These are phyloP conservation scores for Thereva unica DNA, from an alignment of 2,888 invertebrate species.

Conservation along the genomic window DNA sequence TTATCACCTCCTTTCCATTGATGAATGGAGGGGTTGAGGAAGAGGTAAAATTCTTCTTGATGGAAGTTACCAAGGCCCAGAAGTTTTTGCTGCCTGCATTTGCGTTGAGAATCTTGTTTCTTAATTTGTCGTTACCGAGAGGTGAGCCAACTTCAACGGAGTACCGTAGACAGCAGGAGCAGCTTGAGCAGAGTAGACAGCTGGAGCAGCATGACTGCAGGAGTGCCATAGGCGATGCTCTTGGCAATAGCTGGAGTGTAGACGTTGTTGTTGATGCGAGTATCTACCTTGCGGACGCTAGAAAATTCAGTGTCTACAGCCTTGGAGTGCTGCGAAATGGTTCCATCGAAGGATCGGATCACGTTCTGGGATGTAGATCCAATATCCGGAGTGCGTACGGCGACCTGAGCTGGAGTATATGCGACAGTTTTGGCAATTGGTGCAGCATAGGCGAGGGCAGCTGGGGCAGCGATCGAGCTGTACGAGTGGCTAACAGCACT, in stretches of 20 bases:
- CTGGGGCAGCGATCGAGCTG: constrained; percentile 42
- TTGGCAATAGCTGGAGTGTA: constrained; percentile 58
- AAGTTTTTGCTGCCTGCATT: too few relatives aligned
- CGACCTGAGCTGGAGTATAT: constrained; percentile 41
- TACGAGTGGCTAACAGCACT: constrained; percentile 40
- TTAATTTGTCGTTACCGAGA: too few relatives aligned
- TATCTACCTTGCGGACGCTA: constrained; percentile 65
- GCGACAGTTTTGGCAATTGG: constrained; percentile 33
- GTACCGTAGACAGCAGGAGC: constrained; percentile 47
- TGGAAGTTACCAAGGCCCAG: too few relatives aligned
- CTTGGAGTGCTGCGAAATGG: constrained; percentile 64
- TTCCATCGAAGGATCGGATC: constrained; percentile 62
- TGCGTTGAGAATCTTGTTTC: too few relatives aligned
- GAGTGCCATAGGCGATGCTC: constrained; percentile 52
- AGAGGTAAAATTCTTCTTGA: too few relatives aligned
- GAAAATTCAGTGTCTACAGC: constrained; percentile 66
- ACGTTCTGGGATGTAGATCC: constrained; percentile 63
- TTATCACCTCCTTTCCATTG: too few relatives aligned
- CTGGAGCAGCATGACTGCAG: constrained; percentile 45
- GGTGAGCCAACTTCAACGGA: too few relatives aligned
- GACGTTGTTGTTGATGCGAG: constrained; percentile 63
- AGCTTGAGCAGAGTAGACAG: constrained; percentile 11
- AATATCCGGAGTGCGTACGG: constrained; percentile 49
- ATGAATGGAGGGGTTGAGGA: too few relatives aligned
- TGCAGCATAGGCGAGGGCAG: constrained; percentile 33